phyloP scores from a whole-genome alignment of 23 tunicate species.

The Ciona savignyi region DNA sequence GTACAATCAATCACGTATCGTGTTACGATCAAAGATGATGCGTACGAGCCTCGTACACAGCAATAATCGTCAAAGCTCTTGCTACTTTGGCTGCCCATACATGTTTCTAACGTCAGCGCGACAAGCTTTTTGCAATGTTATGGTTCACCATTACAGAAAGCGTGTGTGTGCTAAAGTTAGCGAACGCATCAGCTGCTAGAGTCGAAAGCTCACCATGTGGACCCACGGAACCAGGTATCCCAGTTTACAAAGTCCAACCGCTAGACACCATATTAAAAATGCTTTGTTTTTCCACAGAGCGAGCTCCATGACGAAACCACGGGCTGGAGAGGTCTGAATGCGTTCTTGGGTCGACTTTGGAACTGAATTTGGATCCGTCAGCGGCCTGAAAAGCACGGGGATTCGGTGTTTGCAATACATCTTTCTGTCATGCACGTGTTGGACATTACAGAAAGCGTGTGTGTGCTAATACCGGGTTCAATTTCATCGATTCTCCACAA shows the following conservation, averaged over 20 bases:
- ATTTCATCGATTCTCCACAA: neutral
- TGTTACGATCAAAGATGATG: neutral
- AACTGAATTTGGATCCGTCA: conserved; percentile 13
- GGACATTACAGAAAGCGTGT: conserved; percentile 54
- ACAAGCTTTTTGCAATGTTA: conserved; percentile 28
- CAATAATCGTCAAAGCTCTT: too few species aligned
- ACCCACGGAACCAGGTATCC: conserved; percentile 94
- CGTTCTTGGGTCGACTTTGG: conserved; percentile 19
- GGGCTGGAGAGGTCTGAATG: conserved; percentile 45
- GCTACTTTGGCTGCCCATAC: too few species aligned
- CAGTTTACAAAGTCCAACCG: conserved; percentile 64
- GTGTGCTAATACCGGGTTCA: conserved; percentile 24
- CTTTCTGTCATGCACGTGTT: conserved; percentile 19
- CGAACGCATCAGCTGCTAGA: neutral
- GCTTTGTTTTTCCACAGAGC: conserved; percentile 95
- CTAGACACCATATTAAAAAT: conserved; percentile 72
- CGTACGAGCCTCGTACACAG: too few species aligned
- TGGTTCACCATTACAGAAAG: conserved; percentile 44
- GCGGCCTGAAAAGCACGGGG: conserved; percentile 4
- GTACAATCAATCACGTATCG: conserved; percentile 12
- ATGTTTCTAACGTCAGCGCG: neutral
- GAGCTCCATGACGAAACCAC: conserved; percentile 54
- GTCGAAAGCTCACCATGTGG: conserved; percentile 39
- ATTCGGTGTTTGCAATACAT: conserved; percentile 4
- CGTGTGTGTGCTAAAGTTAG: conserved; percentile 46